These are phyloP conservation scores for Botia almorhae DNA, from an alignment of 2,797 vertebrate species.

Conservation along the genomic window DNA sequence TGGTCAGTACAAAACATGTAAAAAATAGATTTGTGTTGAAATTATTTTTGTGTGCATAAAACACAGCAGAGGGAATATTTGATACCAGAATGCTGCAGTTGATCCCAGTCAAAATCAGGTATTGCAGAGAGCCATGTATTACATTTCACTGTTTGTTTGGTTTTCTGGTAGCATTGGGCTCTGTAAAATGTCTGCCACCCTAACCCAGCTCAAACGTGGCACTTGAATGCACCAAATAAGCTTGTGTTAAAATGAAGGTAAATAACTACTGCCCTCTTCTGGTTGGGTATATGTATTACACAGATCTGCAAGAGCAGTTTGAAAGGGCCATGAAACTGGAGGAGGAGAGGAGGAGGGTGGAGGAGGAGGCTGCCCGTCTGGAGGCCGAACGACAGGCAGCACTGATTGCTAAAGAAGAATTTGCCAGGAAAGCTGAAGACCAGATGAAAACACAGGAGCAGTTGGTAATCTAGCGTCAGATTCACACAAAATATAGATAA, in stretches of 20 bases:
- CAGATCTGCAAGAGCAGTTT: conserved; percentile 94
- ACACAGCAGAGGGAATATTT: too few relatives aligned
- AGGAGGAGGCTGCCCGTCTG: conserved; percentile 89
- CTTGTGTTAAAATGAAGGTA: not conserved
- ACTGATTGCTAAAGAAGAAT: conserved; percentile 91
- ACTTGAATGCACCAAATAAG: not conserved
- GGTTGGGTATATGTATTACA: conserved; percentile 39
- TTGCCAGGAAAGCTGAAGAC: conserved; percentile 88
- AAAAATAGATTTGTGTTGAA: too few relatives aligned
- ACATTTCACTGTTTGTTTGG: too few relatives aligned
- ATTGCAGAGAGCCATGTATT: too few relatives aligned
- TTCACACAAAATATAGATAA: conserved; percentile 7
- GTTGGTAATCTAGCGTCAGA: conserved; percentile 81
- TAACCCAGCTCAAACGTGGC: not conserved
- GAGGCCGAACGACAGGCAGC: conserved; percentile 91
- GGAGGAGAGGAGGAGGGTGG: conserved; percentile 87
- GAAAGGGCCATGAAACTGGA: conserved; percentile 87
- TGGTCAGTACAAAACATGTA: too few relatives aligned
- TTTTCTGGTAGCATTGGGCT: too few relatives aligned
- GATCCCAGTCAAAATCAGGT: too few relatives aligned
- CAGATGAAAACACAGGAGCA: conserved; percentile 95
- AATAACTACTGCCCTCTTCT: conserved; percentile 52
- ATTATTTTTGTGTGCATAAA: too few relatives aligned
- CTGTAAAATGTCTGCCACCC: not conserved
- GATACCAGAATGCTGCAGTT: too few relatives aligned